These are phyloP conservation scores for Zaprionus bogoriensis DNA, from an alignment of 2,888 invertebrate genomes.

Conservation along the genomic window DNA sequence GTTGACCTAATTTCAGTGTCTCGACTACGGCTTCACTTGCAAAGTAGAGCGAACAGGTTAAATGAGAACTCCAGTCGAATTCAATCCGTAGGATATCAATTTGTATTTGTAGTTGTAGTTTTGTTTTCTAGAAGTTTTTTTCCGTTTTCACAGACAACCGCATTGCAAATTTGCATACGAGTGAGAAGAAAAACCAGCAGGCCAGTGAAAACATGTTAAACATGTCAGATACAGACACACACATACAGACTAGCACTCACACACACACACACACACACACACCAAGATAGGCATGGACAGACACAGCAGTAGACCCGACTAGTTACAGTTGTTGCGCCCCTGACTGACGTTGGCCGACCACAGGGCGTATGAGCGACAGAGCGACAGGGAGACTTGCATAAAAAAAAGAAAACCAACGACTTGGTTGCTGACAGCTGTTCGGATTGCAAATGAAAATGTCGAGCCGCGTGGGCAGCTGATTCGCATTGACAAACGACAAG, in stretches of 20 bases:
- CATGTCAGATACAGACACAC: conserved; percentile 42
- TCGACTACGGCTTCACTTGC: too few relatives aligned
- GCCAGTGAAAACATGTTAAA: conserved; percentile 55
- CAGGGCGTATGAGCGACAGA: conserved; percentile 65
- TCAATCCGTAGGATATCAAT: neutral
- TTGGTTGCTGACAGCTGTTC: conserved; percentile 44
- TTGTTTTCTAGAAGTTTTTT: neutral
- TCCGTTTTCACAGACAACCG: neutral
- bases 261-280: conserved; percentile 8
- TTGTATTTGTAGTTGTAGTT: neutral
- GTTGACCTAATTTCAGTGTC: too few relatives aligned
- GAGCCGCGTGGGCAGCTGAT: conserved; percentile 28
- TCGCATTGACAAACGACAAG: conserved; percentile 33
- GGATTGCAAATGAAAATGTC: conserved; percentile 37
- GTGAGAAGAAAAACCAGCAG: conserved; percentile 12
- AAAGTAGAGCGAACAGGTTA: too few relatives aligned
- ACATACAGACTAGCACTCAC: neutral
- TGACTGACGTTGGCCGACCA: conserved; percentile 14
- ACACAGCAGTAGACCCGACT: conserved; percentile 1
- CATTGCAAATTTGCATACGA: conserved; percentile 29
- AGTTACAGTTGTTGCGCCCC: conserved; percentile 18
- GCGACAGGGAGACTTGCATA: conserved; percentile 28
- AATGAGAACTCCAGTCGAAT: neutral
- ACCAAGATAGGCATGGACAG: neutral
- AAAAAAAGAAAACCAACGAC: conserved; percentile 11